Evolutionary conservation across 1,140 invertebrate genomes (phyloP), one percentile per base, ranked within the genome.

Genomic region (Psix sp.): DNA sequence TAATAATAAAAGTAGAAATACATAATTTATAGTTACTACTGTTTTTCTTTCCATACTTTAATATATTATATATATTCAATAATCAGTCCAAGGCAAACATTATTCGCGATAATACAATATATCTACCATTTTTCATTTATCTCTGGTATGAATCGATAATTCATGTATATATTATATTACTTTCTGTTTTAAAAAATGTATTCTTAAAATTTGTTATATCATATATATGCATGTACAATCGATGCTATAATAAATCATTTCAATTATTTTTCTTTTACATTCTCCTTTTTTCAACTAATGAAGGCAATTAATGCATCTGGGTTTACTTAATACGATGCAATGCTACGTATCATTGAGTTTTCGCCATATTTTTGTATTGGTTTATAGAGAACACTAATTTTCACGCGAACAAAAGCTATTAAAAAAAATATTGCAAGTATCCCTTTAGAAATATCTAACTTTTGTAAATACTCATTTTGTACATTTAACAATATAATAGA

Each of bases 1-100:
- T 77, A 83, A 82, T 86, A 85, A 84, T 87, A 84, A 86, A 87
- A 87, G 84, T 87, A 87, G 80, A 87, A 87, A 87, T 86, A 86
- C 84, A 83, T 80, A 84, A 74, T 82, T 82, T 80, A 81, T 85
- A 81, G 73, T 82, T 74, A 72, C 79, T 84, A 80, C 67, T 82
- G 71, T 74, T 80, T 59, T 68, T 80, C 78, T 76, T 65, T 67
- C 51, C 65, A 31, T 75, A 72, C 70, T 79, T 83, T 71, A 79
- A 79, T 83, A 82, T 77, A 80, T 79, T 80, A 80, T 83, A 24
- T 24, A 84, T 84, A 84, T 83, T 83, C 77, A 79, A 76, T 87
- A 87, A 78, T 87, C 84, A 87, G 84, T 87, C 84, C 83, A 87
- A 86, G 85, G 85, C 85, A 87, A 87, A 86, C 82, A 82, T 85